Base-by-base conservation (phyloP, 2,797 vertebrate genomes). In the Alosa sapidissima region DNA sequence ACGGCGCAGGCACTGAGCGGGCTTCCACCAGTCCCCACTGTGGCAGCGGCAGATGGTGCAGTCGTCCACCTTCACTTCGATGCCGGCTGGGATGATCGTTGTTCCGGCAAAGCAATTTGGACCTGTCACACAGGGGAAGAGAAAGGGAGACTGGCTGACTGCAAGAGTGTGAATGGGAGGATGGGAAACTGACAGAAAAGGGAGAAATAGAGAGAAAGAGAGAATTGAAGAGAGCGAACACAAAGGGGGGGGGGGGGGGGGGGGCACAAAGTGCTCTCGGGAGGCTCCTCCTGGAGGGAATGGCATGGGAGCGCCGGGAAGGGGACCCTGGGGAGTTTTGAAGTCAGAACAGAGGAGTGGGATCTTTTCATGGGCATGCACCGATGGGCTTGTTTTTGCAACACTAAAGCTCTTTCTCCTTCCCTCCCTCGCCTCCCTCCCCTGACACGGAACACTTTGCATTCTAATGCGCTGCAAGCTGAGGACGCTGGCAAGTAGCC, bases 11-110 rank as follows among this genome's bases (percentile, higher is more conserved):
- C 98, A 99, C 94, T 98, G 97, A 0, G 98, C 98, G 0, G 98
- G 98, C 91, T 99, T 99, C 98, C 98, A 99, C 98, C 98, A 99
- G 96, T 99, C 98, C 90, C 98, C 98, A 36, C 97, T 98, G 96
- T 99, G 98, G 95, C 98, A 99, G 92, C 99, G 97, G 93, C 98
- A 99, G 96, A 99, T 98, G 96, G 98, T 98, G 96, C 98, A 99
- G 94, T 99, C 98, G 89, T 99, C 98, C 96, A 99, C 98, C 95
- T 99, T 99, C 90, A 99, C 98, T 93, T 99, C 98, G 68, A 98
- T 99, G 93, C 98, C 98, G 75, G 98, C 98, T 4, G 98, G 98
- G 93, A 99, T 99, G 88, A 99, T 99, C 9, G 97, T 99, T 45
- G 98, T 98, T 95, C 98, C 98, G 86, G 98, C 98, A 90, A 99